Evolutionary conservation across 2,888 invertebrate species (phyloP).

Genomic region (Euproctis similis): DNA sequence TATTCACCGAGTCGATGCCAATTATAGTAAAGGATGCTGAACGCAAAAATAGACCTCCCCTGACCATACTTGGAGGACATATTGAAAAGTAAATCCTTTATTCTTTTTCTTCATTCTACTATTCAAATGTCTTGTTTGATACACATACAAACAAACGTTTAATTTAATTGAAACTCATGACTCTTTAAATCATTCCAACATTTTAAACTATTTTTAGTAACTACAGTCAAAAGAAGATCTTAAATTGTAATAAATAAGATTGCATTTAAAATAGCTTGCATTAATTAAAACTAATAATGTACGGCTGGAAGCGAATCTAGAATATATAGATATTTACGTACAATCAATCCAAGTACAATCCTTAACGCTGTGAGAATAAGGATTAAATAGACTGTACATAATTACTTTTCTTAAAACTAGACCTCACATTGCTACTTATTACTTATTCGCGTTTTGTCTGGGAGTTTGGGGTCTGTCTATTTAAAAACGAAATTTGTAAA

Average conservation of each 20-base stretch:
- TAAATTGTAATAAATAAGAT: slow-evolving; percentile 42
- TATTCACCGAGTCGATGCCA: slow-evolving; percentile 27
- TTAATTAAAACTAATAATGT: slow-evolving; percentile 43
- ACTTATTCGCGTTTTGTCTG: slow-evolving; percentile 37
- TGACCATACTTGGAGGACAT: slow-evolving; percentile 34
- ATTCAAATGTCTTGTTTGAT: slow-evolving; percentile 53
- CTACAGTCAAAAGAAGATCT: slow-evolving; percentile 33
- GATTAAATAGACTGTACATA: slow-evolving; percentile 5
- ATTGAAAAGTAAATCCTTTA: slow-evolving; percentile 39
- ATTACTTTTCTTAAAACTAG: slow-evolving; percentile 12
- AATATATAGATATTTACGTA: too few relatives aligned
- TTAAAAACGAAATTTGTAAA: too few relatives aligned
- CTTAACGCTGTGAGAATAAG: slow-evolving; percentile 8
- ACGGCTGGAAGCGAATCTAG: slow-evolving; percentile 31
- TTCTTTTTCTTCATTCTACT: slow-evolving; percentile 30
- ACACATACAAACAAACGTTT: slow-evolving; percentile 38
- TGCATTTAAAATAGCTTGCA: slow-evolving; percentile 39
- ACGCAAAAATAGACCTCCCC: slow-evolving; percentile 47
- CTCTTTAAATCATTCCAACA: slow-evolving; percentile 25
- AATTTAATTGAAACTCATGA: slow-evolving; percentile 33
- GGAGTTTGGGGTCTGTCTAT: too few relatives aligned
- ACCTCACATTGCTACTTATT: slow-evolving; percentile 29
- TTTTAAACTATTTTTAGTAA: slow-evolving; percentile 32
- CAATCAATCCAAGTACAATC: slow-evolving; percentile 6
- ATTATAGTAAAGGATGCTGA: slow-evolving; percentile 31